Evolutionary conservation across 2,888 invertebrate species (phyloP).

Genomic region (Tineola bisselliella): DNA sequence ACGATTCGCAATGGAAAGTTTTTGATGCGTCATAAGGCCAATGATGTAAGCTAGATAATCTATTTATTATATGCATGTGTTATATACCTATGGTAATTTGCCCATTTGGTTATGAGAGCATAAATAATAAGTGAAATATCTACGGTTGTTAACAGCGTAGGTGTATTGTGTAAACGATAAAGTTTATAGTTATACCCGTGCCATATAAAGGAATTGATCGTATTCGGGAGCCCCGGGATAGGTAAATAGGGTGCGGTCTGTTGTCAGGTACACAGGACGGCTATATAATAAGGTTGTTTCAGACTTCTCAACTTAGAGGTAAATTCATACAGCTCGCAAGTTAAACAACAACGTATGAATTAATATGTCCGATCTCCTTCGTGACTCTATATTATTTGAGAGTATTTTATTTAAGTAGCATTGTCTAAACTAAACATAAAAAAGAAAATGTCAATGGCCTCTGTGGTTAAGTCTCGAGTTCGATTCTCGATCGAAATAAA

Average conservation of each 20-base stretch:
- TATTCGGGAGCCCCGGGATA: conserved; percentile 17
- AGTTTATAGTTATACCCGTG: not conserved
- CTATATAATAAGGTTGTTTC: not conserved
- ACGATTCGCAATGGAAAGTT: too few species aligned
- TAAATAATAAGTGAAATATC: not conserved
- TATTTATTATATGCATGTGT: too few species aligned
- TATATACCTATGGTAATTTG: too few species aligned
- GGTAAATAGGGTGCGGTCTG: conserved; percentile 28
- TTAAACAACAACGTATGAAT: not conserved
- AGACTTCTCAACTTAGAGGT: not conserved
- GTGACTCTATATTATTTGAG: too few species aligned
- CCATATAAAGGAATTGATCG: conserved; percentile 21
- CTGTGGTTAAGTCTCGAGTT: too few species aligned
- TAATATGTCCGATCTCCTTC: too few species aligned
- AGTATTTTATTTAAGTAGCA: too few species aligned
- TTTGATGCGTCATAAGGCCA: too few species aligned
- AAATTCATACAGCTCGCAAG: not conserved
- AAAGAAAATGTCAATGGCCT: too few species aligned
- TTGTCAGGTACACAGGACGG: conserved; percentile 15
- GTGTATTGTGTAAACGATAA: not conserved
- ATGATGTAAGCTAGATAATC: too few species aligned
- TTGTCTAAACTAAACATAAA: too few species aligned
- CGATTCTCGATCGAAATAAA: too few species aligned
- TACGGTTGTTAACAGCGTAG: not conserved
- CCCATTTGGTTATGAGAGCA: not conserved